phyloP scores from a whole-genome alignment of 1,140 invertebrate genomes.

The Vollenhovia emeryi region DNA sequence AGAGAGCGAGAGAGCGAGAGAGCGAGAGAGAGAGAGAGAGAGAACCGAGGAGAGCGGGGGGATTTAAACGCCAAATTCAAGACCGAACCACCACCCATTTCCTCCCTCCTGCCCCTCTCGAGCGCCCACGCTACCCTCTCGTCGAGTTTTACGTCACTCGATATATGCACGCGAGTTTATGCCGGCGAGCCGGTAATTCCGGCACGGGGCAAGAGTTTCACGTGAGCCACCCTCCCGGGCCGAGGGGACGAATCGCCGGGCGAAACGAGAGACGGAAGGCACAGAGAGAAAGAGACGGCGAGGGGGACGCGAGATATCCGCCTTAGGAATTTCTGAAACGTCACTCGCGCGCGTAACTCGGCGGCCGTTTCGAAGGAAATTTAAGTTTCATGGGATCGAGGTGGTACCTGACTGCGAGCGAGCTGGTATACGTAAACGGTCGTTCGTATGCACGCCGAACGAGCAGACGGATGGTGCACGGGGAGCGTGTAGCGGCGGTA shows the following conservation, averaged over 20 bases:
- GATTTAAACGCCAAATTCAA: slow-evolving; percentile 77
- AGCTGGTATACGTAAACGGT: slow-evolving; percentile 65
- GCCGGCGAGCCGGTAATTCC: slow-evolving; percentile 78
- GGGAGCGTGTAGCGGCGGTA: not conserved
- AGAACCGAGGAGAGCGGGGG: slow-evolving; percentile 37
- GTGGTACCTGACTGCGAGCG: slow-evolving; percentile 10
- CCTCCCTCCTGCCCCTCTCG: not conserved
- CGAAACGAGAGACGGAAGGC: not conserved
- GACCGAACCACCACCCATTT: slow-evolving; percentile 34
- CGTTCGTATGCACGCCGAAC: slow-evolving; percentile 67
- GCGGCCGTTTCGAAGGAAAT: slow-evolving; percentile 79
- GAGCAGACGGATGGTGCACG: slow-evolving; percentile 62
- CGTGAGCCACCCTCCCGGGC: slow-evolving; percentile 62
- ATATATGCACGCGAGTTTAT: slow-evolving; percentile 80
- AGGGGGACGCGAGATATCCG: slow-evolving; percentile 72
- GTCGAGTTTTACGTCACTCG: slow-evolving; percentile 80
- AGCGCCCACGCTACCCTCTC: slow-evolving; percentile 40
- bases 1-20: not conserved
- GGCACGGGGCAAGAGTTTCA: slow-evolving; percentile 75
- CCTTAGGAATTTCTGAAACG: slow-evolving; percentile 80
- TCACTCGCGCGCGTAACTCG: slow-evolving; percentile 78
- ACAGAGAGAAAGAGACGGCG: not conserved
- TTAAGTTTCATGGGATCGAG: slow-evolving; percentile 79
- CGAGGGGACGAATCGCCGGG: not conserved
- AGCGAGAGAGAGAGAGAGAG: slow-evolving; percentile 10